These are phyloP conservation scores for Eudasyphora cyanicolor DNA, from an alignment of 2,888 invertebrate genomes.

Conservation along the genomic window DNA sequence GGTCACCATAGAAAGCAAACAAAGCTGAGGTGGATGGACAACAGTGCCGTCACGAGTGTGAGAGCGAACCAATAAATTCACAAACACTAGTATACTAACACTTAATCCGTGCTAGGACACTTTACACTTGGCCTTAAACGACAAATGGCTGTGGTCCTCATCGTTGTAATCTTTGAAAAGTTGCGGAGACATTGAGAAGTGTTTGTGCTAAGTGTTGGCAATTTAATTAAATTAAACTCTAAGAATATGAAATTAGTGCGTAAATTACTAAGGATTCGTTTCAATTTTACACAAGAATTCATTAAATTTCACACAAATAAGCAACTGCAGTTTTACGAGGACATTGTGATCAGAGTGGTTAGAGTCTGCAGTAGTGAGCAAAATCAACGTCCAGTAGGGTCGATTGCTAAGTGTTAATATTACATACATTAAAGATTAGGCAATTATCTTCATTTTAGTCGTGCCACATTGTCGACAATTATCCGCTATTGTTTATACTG, in stretches of 20 bases:
- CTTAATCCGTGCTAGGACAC: constrained; percentile 2
- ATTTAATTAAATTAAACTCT: constrained; percentile 65
- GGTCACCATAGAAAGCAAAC: neutral
- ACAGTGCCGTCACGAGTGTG: neutral
- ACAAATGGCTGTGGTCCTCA: neutral
- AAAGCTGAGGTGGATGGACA: too few relatives aligned
- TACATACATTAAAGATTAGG: too few relatives aligned
- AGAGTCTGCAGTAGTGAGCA: neutral
- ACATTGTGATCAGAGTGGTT: neutral
- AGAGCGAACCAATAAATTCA: too few relatives aligned
- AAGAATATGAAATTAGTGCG: constrained; percentile 58
- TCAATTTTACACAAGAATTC: constrained; percentile 51
- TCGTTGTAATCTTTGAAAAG: constrained; percentile 12
- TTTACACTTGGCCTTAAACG: neutral
- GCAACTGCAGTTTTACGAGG: neutral
- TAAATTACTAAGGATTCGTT: constrained; percentile 58
- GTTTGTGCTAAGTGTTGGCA: constrained; percentile 48
- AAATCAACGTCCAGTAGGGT: neutral
- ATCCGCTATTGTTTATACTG: too few relatives aligned
- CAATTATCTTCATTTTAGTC: too few relatives aligned
- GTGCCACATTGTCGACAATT: too few relatives aligned
- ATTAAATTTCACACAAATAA: constrained; percentile 14
- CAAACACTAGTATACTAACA: neutral
- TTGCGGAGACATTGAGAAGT: constrained; percentile 15
- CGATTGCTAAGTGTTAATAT: too few relatives aligned